Conservation (phyloP, 2,797 vertebrate genomes). For the Cynopterus sphinx region DNA sequence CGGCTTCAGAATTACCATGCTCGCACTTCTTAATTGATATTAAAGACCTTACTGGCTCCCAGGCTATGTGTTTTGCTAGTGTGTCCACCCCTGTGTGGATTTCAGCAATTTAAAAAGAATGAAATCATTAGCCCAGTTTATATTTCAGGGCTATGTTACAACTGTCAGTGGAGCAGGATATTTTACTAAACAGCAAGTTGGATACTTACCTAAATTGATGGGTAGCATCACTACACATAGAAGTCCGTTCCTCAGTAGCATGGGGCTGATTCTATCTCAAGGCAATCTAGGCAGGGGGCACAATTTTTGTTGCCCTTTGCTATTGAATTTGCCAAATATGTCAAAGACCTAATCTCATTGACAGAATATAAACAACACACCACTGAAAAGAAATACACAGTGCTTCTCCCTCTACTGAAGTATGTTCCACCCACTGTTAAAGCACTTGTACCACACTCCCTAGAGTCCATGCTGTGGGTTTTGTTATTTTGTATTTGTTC, state of each 20-base stretch:
- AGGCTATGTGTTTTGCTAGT: background rate
- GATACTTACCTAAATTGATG: background rate
- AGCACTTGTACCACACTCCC: background rate
- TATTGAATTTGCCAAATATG: background rate
- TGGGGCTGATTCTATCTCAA: background rate
- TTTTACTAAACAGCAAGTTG: background rate
- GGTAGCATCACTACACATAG: no score
- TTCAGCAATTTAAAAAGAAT: constrained; percentile 2
- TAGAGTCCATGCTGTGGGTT: background rate
- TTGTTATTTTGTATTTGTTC: constrained; percentile 52
- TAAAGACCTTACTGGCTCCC: background rate
- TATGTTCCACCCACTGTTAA: background rate
- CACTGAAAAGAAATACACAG: background rate
- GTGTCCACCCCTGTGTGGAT: background rate
- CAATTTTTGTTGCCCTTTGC: background rate
- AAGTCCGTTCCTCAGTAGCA: background rate
- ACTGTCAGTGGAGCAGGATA: background rate
- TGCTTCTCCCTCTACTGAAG: background rate
- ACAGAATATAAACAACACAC: background rate
- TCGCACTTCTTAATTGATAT: background rate
- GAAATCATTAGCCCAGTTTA: background rate
- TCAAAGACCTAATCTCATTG: background rate
- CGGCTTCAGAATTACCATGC: background rate
- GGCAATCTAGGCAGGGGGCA: background rate
- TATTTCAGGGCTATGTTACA: background rate